A percentile compares a stretch with the other conserved stretches of the same genome.
Evolutionary conservation across 35 echinoderm and acorn worm genomes (phyloP).

Genomic region (Ophioderma brevispina): DNA sequence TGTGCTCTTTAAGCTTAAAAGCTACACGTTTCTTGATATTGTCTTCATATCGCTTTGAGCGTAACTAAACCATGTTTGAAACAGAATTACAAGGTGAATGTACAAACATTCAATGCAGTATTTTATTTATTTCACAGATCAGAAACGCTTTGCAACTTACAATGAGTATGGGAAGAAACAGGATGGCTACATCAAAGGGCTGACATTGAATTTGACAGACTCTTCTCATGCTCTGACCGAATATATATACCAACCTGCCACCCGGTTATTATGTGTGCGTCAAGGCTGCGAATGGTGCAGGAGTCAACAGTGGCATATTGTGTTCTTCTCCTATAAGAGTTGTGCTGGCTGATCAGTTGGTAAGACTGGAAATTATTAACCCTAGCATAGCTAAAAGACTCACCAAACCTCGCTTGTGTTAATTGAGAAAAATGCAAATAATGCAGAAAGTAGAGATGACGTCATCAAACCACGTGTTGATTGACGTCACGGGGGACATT

Average conservation of each 20-base stretch:
- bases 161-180: neutral
- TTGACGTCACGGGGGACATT: neutral
- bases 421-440: neutral
- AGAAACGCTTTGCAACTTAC: neutral
- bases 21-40: too few species aligned
- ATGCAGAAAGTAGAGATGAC: neutral
- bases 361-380: neutral
- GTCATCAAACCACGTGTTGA: neutral
- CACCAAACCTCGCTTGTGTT: neutral
- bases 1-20: neutral
- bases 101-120: too few species aligned
- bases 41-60: too few species aligned
- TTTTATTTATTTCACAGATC: too few species aligned
- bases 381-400: neutral
- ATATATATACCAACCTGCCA: neutral
- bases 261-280: conserved; percentile 60
- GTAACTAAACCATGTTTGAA: too few species aligned
- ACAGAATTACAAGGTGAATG: too few species aligned
- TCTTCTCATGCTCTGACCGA: conserved; percentile 6
- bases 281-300: conserved; percentile 50
- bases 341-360: conserved; percentile 40
- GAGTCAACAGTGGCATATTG: conserved; percentile 9
- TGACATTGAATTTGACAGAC: conserved; percentile 33
- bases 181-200: neutral
- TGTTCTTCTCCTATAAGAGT: conserved; percentile 47